Evolutionary conservation across 2,797 vertebrate genomes (phyloP), one percentile per base, ranked within the genome.

Genomic region (Heliangelus exortis): DNA sequence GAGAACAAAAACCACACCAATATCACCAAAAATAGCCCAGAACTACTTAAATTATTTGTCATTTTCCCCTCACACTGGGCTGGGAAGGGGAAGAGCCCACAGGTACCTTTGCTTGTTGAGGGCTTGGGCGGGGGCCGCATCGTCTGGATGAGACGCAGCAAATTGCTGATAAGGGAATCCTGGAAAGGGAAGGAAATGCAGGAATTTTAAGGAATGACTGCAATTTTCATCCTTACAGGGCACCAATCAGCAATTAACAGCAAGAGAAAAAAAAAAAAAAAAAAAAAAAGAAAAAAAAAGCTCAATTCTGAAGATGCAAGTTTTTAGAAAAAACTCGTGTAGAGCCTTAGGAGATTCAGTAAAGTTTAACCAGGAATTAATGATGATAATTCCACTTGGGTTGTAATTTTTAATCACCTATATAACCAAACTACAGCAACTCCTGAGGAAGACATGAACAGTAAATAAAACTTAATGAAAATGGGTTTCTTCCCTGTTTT

Each of bases 141-240:
- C 0, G 99, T 99, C 95, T 99, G 99, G 75, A 99, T 99, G 89
- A 99, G 98, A 47, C 99, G 98, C 1, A 99, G 97, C 93, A 99
- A 96, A 87, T 99, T 99, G 81, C 99, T 97, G 47, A 99, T 83
- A 78, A 99, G 99, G 5, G 99, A 99, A 95, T 99, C 99, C 99
- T 98, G 73, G 31, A 96, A 63, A 55, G 1, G 0, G 1, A 77
- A 17, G 6, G 7, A 36, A 87, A 86, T 10, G 21, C 31, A 51
- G 68, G 7, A 61, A 19, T n/a, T 6, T 20, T 20, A 47, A 25
- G 25, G 43, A 82, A 72, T 3, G 0, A 15, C 29, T 8, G 3
- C 19, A 65, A 26, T 34, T 47, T 33, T 36, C 7, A 3, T 33
- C 36, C n/a, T 9, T 2, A 82, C 7, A 63, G 51, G 1, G 23